Conservation (phyloP, 2,113 vertebrate species). For the Pithys albifrons region DNA sequence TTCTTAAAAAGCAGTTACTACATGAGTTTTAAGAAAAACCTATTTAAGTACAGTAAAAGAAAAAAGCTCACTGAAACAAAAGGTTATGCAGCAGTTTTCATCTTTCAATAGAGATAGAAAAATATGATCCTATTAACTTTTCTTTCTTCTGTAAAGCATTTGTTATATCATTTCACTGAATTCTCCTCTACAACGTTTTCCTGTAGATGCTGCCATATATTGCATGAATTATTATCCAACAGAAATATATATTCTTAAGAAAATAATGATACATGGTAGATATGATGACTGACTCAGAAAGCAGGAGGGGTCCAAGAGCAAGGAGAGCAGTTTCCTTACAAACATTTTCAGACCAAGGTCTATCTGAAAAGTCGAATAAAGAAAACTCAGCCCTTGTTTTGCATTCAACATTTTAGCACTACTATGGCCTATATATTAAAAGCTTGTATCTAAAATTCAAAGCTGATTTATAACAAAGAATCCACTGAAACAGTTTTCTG, state of each 20-base stretch:
- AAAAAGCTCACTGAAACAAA: not conserved
- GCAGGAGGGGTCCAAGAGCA: not conserved
- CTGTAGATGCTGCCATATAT: not conserved
- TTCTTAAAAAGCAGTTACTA: not conserved
- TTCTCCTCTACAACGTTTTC: not conserved
- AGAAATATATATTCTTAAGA: not conserved
- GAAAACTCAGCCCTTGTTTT: not conserved
- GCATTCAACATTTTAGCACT: not conserved
- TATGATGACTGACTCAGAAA: not conserved
- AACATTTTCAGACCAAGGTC: not conserved
- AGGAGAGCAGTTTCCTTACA: not conserved
- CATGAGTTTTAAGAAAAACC: not conserved
- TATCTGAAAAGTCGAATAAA: not conserved
- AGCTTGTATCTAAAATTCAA: not conserved
- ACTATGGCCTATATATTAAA: not conserved
- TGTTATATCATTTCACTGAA: not conserved
- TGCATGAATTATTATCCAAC: not conserved
- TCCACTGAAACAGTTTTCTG: not conserved
- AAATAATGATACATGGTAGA: not conserved
- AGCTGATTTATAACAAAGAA: not conserved
- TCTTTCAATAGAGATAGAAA: not conserved
- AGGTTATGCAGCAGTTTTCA: not conserved
- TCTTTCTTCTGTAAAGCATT: not conserved
- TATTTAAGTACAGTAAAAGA: not conserved
- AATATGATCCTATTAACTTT: not conserved